Evolutionary conservation across 2,888 invertebrate species (phyloP).

Genomic region (Chloroclystis v-ata): DNA sequence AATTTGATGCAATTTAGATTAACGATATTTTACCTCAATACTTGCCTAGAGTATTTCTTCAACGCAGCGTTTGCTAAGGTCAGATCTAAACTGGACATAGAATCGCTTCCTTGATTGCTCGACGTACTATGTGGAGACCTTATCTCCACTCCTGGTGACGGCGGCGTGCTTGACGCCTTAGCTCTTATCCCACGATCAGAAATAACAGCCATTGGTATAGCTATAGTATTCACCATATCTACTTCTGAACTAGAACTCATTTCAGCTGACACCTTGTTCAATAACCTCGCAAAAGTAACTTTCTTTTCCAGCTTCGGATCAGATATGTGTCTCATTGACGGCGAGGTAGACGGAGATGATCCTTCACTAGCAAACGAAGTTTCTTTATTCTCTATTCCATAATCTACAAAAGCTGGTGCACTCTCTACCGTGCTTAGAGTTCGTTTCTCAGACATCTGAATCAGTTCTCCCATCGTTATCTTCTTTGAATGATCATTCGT

Average conservation of each 20-base stretch:
- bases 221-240: slow-evolving; percentile 76
- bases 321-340: slow-evolving; percentile 75
- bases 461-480: slow-evolving; percentile 84
- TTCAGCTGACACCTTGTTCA: slow-evolving; percentile 86
- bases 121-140: slow-evolving; percentile 83
- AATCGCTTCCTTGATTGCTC: slow-evolving; percentile 87
- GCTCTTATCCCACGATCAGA: slow-evolving; percentile 58
- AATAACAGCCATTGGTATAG: slow-evolving; percentile 70
- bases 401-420: slow-evolving; percentile 68
- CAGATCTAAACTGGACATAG: slow-evolving; percentile 85
- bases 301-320: slow-evolving; percentile 87
- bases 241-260: slow-evolving; percentile 87
- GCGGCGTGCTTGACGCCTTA: slow-evolving; percentile 77
- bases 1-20: no score
- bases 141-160: slow-evolving; percentile 81
- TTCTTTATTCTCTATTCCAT: slow-evolving; percentile 75
- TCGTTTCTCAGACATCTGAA: slow-evolving; percentile 83
- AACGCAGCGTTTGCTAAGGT: slow-evolving; percentile 79
- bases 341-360: slow-evolving; percentile 73
- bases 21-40: slow-evolving; percentile 1
- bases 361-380: slow-evolving; percentile 79
- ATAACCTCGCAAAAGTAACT: slow-evolving; percentile 85
- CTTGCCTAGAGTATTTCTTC: slow-evolving; percentile 73
- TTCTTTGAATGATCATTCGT: slow-evolving; percentile 80
- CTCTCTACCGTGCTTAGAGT: slow-evolving; percentile 69